Evolutionary conservation across 2,888 invertebrate genomes (phyloP), one percentile per base, ranked within the genome.

Genomic region (Acanthosepion lycidas): DNA sequence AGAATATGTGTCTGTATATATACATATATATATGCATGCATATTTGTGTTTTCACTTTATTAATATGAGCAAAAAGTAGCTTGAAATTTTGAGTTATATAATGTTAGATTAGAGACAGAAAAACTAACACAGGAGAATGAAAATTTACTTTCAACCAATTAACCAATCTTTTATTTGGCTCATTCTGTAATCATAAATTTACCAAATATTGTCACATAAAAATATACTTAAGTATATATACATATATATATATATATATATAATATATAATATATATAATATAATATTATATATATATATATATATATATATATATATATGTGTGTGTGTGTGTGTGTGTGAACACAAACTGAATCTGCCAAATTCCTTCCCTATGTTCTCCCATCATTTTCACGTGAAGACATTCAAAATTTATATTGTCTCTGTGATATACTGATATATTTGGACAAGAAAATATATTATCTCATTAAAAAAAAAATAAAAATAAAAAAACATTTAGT

Each of bases 1-100:
- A 2, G 42, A 42, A 42, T 42, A 42, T 42, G 42, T 42, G 42
- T 5, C 51, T 12, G 18, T 91, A 91, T 33, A 91, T n/a, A 91
- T 91, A 91, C 48, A n/a, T n/a, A 91, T 91, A 91, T 91, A 91
- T 91, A 91, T 91, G n/a, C 48, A 91, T 91, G 26, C 26, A n/a
- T 20, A 91, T 51, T 5, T 51, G 51, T 6, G 6, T 51, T 51
- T 51, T 51, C 15, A 15, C 15, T 51, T 51, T 51, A 51, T 51
- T 15, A 51, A 51, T 51, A 8, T 51, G 51, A 8, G 1, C 9
- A 15, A 12, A 51, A 51, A 15, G 51, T 51, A 15, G 51, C 51
- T 8, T 51, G 15, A 15, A 51, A 51, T 12, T 51, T 15, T 15
- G 51, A 51, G 51, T 51, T 15, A 51, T 51, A 8, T 15, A 51